These are phyloP conservation scores for Clarias fuscus DNA, from an alignment of 2,797 vertebrate species.

Conservation along the genomic window DNA sequence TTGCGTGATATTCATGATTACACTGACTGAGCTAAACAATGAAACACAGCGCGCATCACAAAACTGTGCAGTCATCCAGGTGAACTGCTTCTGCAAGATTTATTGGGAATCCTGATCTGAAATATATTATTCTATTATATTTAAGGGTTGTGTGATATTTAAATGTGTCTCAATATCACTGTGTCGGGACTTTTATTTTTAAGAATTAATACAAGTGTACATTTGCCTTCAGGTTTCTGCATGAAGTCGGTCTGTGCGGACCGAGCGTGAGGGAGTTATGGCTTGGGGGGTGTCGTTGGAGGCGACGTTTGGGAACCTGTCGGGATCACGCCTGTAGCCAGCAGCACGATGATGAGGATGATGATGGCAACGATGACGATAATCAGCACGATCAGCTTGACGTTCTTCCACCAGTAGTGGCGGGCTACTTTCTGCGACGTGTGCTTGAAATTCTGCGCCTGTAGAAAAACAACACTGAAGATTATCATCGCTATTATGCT, in stretches of 20 bases:
- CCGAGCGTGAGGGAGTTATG: not conserved
- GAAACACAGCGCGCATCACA: not conserved
- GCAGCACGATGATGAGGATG: constrained; percentile 83
- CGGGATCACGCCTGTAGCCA: constrained; percentile 83
- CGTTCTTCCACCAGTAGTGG: constrained; percentile 92
- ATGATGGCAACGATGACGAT: constrained; percentile 81
- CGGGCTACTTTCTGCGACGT: constrained; percentile 89
- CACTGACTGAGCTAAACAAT: not conserved
- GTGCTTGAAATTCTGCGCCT: constrained; percentile 92
- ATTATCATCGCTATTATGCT: not conserved
- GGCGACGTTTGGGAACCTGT: constrained; percentile 28
- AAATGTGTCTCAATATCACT: not conserved
- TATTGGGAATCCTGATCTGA: not conserved
- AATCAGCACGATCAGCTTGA: constrained; percentile 84
- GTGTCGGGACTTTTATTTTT: not conserved
- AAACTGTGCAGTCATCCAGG: not conserved
- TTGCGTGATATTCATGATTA: not conserved
- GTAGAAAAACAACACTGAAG: not conserved
- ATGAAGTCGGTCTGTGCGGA: constrained; percentile 32
- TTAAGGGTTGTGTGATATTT: not conserved
- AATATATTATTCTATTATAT: not conserved
- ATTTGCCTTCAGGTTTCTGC: constrained; percentile 24
- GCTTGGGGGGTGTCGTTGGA: not conserved
- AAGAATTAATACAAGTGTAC: not conserved
- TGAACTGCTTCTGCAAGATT: not conserved